Conservation (phyloP, 2,797 vertebrate genomes). For the Gymnothorax javanicus region DNA sequence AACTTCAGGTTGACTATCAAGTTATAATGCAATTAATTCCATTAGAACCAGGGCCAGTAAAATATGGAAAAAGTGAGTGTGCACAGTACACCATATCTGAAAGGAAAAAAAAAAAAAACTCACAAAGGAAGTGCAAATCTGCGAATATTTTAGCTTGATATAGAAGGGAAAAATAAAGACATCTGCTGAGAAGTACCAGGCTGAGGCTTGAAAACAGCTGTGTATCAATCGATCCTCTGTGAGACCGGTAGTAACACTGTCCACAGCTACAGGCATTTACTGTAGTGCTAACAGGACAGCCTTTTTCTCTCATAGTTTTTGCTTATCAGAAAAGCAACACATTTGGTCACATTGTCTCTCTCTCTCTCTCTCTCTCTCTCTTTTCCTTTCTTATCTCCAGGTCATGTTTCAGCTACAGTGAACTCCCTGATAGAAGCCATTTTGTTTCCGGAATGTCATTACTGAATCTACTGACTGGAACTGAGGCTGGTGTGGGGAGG, state of each 20-base stretch:
- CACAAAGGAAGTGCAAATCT: not conserved
- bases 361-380: not conserved
- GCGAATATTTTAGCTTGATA: not conserved
- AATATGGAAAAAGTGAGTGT: not conserved
- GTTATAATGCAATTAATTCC: not conserved
- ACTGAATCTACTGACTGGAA: not conserved
- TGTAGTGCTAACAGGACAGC: not conserved
- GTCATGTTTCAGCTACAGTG: not conserved
- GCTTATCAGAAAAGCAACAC: not conserved
- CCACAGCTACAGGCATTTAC: not conserved
- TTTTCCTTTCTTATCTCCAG: not conserved
- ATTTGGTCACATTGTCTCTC: not conserved
- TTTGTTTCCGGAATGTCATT: not conserved
- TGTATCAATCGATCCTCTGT: not conserved
- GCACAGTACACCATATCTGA: not conserved
- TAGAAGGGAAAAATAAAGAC: not conserved
- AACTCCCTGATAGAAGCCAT: conserved; percentile 11
- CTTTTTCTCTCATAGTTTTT: not conserved
- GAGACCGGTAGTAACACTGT: not conserved
- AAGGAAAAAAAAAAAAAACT: not conserved
- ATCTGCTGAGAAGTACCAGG: not conserved
- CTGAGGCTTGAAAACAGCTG: not conserved
- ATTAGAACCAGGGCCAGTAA: not conserved
- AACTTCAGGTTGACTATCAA: not conserved
- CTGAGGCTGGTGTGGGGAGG: not conserved